Conservation (phyloP, 2,888 invertebrate genomes). For the Scaptomyza reducta region DNA sequence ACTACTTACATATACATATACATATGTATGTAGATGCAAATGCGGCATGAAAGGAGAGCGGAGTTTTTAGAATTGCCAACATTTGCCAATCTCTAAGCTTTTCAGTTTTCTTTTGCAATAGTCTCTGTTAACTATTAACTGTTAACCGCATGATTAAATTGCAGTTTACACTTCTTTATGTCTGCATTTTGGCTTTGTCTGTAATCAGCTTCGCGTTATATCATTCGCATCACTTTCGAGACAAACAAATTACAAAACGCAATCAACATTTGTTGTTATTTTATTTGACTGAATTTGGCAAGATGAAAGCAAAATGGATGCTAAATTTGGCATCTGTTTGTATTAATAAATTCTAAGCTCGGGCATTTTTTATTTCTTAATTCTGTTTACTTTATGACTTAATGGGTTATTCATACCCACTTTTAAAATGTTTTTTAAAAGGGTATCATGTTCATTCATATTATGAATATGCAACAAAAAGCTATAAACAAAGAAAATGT, state of each 20-base stretch:
- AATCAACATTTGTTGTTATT: constrained; percentile 20
- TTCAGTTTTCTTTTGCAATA: constrained; percentile 5
- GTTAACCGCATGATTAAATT: constrained; percentile 54
- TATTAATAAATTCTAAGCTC: constrained; percentile 8
- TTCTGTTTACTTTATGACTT: not conserved
- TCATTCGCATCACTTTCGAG: constrained; percentile 25
- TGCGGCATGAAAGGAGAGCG: constrained; percentile 9
- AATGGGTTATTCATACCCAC: not conserved
- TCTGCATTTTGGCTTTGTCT: not conserved
- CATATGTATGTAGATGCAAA: not conserved
- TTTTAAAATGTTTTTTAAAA: not conserved
- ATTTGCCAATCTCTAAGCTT: constrained; percentile 53
- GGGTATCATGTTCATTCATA: not conserved
- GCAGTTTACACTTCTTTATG: constrained; percentile 51
- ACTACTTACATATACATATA: constrained; percentile 2
- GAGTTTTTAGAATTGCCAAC: constrained; percentile 29
- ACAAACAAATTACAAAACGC: constrained; percentile 36
- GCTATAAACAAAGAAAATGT: no score
- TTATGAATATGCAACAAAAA: no score
- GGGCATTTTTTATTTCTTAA: not conserved
- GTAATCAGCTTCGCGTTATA: constrained; percentile 2
- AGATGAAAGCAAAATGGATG: constrained; percentile 34
- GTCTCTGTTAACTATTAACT: constrained; percentile 2
- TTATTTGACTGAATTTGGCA: constrained; percentile 5
- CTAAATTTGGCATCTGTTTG: not conserved